Conservation (phyloP, 2,797 vertebrate genomes). For the Notamacropus eugenii region DNA sequence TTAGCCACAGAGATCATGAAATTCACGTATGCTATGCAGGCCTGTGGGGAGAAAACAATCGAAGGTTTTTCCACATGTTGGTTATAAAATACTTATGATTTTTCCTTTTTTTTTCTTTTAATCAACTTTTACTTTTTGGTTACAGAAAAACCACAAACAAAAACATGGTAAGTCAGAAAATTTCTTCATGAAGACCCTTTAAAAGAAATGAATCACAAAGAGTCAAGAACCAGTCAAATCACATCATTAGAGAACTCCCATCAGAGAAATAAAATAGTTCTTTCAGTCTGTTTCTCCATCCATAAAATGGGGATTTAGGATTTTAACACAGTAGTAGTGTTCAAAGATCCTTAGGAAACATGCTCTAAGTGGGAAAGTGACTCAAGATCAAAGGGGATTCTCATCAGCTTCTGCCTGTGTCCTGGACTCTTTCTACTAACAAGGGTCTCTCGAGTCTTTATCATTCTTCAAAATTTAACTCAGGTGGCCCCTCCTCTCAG, state of each 20-base stretch:
- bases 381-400: background rate
- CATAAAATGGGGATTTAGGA: background rate
- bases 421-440: background rate
- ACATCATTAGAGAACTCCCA: conserved; percentile 7
- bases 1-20: conserved; percentile 94
- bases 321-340: background rate
- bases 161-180: conserved; percentile 40
- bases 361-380: no score
- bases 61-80: conserved; percentile 39
- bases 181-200: background rate
- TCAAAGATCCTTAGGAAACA: background rate
- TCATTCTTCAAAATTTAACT: background rate
- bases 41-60: conserved; percentile 83
- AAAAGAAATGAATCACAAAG: conserved; percentile 41
- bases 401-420: background rate
- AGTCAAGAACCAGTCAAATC: background rate
- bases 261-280: background rate
- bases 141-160: background rate
- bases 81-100: background rate
- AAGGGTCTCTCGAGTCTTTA: background rate
- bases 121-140: conserved; percentile 42
- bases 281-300: background rate
- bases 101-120: conserved; percentile 23
- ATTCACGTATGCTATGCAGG: conserved; percentile 92
- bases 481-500: no score